Percentiles rank a stretch among this genome's conserved stretches.
phyloP scores from a whole-genome alignment of 2,113 vertebrate species.

The Sebastes fasciatus region DNA sequence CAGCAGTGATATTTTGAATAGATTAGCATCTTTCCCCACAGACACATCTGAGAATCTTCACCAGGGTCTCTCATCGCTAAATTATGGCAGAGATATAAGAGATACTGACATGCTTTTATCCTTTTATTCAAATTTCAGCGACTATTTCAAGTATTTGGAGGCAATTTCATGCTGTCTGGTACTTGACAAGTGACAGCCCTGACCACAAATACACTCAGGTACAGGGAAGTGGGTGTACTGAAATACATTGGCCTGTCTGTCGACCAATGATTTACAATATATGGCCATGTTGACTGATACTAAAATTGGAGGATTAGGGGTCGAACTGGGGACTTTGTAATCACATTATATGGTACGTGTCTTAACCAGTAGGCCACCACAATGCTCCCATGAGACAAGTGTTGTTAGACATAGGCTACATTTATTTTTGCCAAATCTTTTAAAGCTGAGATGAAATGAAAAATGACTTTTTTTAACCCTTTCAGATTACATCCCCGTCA shows the following conservation, averaged over 20 bases:
- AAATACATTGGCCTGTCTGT: background rate
- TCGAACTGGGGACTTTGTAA: background rate
- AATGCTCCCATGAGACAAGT: background rate
- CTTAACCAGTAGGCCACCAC: background rate
- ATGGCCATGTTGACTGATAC: background rate
- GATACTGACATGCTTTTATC: slow-evolving; percentile 30
- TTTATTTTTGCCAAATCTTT: background rate
- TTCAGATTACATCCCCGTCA: no score
- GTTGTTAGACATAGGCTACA: no score
- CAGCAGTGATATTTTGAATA: background rate
- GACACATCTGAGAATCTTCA: slow-evolving; percentile 15
- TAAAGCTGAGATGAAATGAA: background rate
- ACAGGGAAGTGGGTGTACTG: background rate
- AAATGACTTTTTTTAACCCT: no score
- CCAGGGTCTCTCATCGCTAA: background rate
- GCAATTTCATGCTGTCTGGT: slow-evolving; percentile 35
- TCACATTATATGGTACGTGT: background rate
- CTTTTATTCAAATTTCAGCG: slow-evolving; percentile 20
- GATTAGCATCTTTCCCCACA: slow-evolving; percentile 3
- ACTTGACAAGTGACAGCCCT: slow-evolving; percentile 13
- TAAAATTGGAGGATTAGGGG: background rate
- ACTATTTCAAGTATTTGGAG: slow-evolving; percentile 31
- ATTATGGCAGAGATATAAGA: slow-evolving; percentile 25
- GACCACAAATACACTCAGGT: slow-evolving; percentile 22
- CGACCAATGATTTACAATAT: background rate